Percentiles rank a stretch among this genome's conserved stretches.
These are phyloP conservation scores for Motacilla alba DNA, from an alignment of 2,113 vertebrate species.

Conservation along the genomic window DNA sequence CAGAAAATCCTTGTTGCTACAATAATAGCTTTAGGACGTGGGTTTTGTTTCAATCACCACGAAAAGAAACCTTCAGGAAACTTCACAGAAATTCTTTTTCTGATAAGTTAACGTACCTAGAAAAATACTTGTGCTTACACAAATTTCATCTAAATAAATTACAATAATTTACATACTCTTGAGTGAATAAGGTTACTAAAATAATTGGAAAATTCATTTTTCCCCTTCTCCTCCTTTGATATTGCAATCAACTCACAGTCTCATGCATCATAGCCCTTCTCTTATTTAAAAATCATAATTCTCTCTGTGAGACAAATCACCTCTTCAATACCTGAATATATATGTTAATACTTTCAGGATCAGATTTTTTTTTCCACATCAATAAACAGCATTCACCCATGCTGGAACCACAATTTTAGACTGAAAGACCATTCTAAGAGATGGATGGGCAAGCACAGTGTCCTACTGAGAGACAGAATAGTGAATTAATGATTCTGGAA, in stretches of 20 bases:
- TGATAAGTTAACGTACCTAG: background rate
- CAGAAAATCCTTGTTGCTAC: constrained; percentile 53
- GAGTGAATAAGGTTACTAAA: background rate
- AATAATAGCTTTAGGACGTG: constrained; percentile 29
- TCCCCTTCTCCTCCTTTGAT: background rate
- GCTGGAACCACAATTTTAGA: background rate
- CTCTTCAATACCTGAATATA: background rate
- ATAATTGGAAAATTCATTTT: background rate
- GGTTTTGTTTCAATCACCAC: constrained; percentile 28
- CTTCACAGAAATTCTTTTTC: background rate
- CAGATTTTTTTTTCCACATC: background rate
- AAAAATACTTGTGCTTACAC: background rate
- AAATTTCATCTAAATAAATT: background rate
- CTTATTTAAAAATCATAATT: background rate
- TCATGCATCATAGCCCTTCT: background rate
- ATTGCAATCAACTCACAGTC: background rate
- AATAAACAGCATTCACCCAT: background rate
- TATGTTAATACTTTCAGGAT: background rate
- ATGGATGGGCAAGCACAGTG: background rate
- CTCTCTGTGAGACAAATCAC: background rate
- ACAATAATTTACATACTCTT: background rate
- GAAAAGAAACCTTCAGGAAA: background rate
- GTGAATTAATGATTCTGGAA: background rate
- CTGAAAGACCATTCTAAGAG: background rate
- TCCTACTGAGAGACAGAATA: background rate